A percentile compares a stretch with the other conserved stretches of the same genome.
Evolutionary conservation across 1,140 invertebrate species (phyloP).

Genomic region (Macrocentrus cingulum): DNA sequence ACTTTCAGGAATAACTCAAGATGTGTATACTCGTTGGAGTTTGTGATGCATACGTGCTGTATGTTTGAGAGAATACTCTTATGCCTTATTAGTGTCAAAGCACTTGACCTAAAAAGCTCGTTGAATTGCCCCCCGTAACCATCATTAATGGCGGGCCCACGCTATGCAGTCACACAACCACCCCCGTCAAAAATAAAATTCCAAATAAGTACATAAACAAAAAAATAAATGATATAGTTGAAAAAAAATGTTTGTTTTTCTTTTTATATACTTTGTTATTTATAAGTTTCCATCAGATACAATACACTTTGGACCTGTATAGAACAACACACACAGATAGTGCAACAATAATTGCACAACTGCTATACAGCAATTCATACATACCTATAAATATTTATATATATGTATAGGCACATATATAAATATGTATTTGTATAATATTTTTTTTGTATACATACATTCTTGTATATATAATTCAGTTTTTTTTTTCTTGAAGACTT

Average conservation of each 20-base stretch:
- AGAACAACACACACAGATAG: slow-evolving; percentile 52
- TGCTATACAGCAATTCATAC: slow-evolving; percentile 46
- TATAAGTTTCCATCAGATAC: slow-evolving; percentile 52
- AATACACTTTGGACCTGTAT: slow-evolving; percentile 52
- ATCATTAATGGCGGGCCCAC: slow-evolving; percentile 19
- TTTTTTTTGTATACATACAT: slow-evolving; percentile 39
- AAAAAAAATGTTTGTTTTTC: neutral
- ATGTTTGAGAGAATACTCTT: slow-evolving; percentile 23
- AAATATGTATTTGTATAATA: slow-evolving; percentile 39
- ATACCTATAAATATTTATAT: too few relatives aligned
- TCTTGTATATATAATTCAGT: slow-evolving; percentile 39
- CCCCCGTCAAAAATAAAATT: too few relatives aligned
- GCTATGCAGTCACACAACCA: too few relatives aligned
- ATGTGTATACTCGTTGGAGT: too few relatives aligned
- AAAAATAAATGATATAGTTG: neutral
- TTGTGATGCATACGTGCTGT: too few relatives aligned
- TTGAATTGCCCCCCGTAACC: slow-evolving; percentile 1
- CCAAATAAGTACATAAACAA: too few relatives aligned
- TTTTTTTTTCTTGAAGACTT: slow-evolving; percentile 35
- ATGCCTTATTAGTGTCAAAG: slow-evolving; percentile 29
- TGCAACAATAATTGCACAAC: slow-evolving; percentile 46
- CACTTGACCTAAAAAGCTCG: slow-evolving; percentile 28
- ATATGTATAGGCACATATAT: slow-evolving; percentile 33
- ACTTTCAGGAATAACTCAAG: too few relatives aligned
- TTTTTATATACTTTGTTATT: slow-evolving; percentile 40